Percentiles rank a stretch among this genome's conserved stretches.
Evolutionary conservation across 2,888 invertebrate species (phyloP).

Genomic region (Amphipyra berbera): DNA sequence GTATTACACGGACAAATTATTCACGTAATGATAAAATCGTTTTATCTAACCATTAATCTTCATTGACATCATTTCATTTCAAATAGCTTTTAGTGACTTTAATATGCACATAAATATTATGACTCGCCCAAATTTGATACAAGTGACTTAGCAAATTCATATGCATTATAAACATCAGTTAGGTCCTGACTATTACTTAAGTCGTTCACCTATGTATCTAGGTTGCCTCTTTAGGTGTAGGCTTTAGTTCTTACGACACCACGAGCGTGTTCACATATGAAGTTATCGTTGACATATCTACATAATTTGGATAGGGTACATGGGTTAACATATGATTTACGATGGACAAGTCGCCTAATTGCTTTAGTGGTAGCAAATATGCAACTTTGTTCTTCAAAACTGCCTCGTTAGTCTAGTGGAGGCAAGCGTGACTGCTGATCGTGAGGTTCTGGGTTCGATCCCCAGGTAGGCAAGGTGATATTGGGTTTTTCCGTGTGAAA

Average conservation of each 20-base stretch:
- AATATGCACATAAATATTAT: slow-evolving; percentile 18
- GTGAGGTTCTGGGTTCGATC: too few relatives aligned
- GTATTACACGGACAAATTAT: slow-evolving; percentile 10
- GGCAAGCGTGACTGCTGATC: too few relatives aligned
- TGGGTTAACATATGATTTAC: too few relatives aligned
- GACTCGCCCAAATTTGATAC: slow-evolving; percentile 22
- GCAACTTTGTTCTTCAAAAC: too few relatives aligned
- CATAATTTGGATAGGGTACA: too few relatives aligned
- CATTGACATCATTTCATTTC: slow-evolving; percentile 20
- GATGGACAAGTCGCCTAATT: slow-evolving; percentile 2
- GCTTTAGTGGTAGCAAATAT: background rate
- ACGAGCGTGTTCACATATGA: slow-evolving; percentile 27
- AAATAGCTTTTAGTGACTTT: slow-evolving; percentile 15
- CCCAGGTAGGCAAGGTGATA: too few relatives aligned
- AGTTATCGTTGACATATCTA: slow-evolving; percentile 21
- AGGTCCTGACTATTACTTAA: slow-evolving; percentile 61
- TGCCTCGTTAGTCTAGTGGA: too few relatives aligned
- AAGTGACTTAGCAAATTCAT: slow-evolving; percentile 36
- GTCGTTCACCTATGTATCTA: slow-evolving; percentile 71
- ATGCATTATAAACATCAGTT: slow-evolving; percentile 35
- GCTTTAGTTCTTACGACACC: slow-evolving; percentile 63
- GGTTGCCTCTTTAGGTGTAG: slow-evolving; percentile 66
- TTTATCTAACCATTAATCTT: slow-evolving; percentile 18
- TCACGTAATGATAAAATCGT: slow-evolving; percentile 25
- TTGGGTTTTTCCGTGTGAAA: too few relatives aligned